Evolutionary conservation across 2,888 invertebrate genomes (phyloP), one percentile per base, ranked within the genome.

Genomic region (Calliopum simillimum): DNA sequence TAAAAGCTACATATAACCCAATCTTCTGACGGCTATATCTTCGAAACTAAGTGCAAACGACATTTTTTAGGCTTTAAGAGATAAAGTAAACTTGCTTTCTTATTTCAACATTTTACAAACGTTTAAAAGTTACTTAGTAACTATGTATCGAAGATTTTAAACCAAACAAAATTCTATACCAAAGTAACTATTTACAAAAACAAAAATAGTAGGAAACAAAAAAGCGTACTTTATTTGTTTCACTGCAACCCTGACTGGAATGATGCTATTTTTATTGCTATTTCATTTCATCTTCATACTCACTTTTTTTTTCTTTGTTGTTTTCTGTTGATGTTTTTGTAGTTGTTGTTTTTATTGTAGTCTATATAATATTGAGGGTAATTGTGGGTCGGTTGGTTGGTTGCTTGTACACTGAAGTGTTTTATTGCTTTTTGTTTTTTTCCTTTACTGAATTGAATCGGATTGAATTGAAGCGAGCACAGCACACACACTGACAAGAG

Each of bases 181-280:
- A 33, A 33, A 33, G 5, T 33, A 33, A n/a, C n/a, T n/a, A n/a
- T n/a, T n/a, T 33, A 33, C 33, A 8, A n/a, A n/a, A n/a, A 33
- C 33, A 33, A 33, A 33, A 2, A 33, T n/a, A n/a, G n/a, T n/a
- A n/a, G n/a, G 33, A 33, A 33, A 1, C 1, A 33, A 33, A 33
- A 33, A 8, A 33, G 8, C 5, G 33, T 33, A 33, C 33, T 33
- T 33, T 6, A 33, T 33, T 2, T n/a, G n/a, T n/a, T n/a, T n/a
- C n/a, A 41, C 19, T 16, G 19, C 56, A 56, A 66, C 56, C 56
- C 47, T 21, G 49, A n/a, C 44, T 56, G 23, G 56, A 66, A 66
- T 3, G 56, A 66, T 66, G 66, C 66, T 66, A 56, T 66, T 66
- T 53, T 58, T 66, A 56, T 33, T 66, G 44, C 21, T 23, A 8